phyloP scores from a whole-genome alignment of 2,888 invertebrate genomes.

The Tanytarsus gracilentus region DNA sequence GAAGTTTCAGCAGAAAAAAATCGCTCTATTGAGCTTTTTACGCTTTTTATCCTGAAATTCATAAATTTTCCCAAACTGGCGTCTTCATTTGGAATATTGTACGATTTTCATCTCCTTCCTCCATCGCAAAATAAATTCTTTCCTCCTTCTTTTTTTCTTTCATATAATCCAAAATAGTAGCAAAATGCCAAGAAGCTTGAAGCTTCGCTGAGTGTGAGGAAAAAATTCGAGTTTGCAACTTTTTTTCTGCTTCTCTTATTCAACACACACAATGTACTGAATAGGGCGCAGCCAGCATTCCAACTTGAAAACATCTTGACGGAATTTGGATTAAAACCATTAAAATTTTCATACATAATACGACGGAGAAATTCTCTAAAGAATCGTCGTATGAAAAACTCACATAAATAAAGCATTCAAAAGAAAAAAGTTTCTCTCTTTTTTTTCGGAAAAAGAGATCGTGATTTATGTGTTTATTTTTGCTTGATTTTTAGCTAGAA shows the following conservation, averaged over 20 bases:
- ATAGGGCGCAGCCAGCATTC: neutral
- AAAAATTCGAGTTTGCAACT: conserved; percentile 11
- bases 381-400: conserved; percentile 9
- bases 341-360: conserved; percentile 17
- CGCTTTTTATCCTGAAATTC: conserved; percentile 16
- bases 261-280: neutral
- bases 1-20: conserved; percentile 23
- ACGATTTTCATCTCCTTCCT: neutral
- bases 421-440: neutral
- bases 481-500: conserved; percentile 4
- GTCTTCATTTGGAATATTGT: conserved; percentile 20
- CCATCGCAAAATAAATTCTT: neutral
- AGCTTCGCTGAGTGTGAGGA: neutral
- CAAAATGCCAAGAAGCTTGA: conserved; percentile 19
- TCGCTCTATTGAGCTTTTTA: conserved; percentile 25
- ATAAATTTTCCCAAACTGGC: conserved; percentile 23
- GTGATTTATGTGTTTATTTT: conserved; percentile 25
- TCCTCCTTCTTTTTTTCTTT: neutral
- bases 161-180: no score
- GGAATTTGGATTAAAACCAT: conserved; percentile 26
- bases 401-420: conserved; percentile 21
- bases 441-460: neutral
- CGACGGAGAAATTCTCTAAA: neutral
- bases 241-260: conserved; percentile 2
- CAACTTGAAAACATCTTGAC: conserved; percentile 21